A percentile compares a stretch with the other conserved stretches of the same genome.
phyloP scores from a whole-genome alignment of 2,888 invertebrate genomes.

The Leucoma salicis region DNA sequence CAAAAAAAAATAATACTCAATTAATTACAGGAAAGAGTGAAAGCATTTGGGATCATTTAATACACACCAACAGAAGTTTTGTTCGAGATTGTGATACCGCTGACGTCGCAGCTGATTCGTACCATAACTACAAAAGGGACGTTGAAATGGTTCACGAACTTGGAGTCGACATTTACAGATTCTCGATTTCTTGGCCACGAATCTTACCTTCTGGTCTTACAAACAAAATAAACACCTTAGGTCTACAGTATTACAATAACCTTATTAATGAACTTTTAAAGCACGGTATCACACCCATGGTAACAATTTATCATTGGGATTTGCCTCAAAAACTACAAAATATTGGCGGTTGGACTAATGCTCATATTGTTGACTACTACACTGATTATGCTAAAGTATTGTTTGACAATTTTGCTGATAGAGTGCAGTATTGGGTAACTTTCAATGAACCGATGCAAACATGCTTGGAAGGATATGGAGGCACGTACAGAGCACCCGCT shows the following conservation, averaged over 20 bases:
- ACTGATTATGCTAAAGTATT: conserved; percentile 84
- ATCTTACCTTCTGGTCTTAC: conserved; percentile 87
- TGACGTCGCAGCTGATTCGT: conserved; percentile 87
- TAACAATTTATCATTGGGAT: conserved; percentile 88
- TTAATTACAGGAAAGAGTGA: conserved; percentile 82
- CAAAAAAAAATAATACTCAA: background rate
- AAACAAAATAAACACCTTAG: conserved; percentile 85
- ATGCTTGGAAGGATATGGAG: conserved; percentile 80
- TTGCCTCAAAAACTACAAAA: conserved; percentile 85
- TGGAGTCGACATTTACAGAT: conserved; percentile 86
- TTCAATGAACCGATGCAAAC: conserved; percentile 88
- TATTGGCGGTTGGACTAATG: conserved; percentile 86
- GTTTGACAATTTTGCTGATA: conserved; percentile 83
- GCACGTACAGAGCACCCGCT: conserved; percentile 82
- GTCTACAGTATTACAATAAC: conserved; percentile 89
- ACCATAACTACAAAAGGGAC: conserved; percentile 84
- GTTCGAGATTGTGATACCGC: conserved; percentile 82
- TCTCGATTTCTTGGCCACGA: conserved; percentile 89
- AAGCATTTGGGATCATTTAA: conserved; percentile 83
- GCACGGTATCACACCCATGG: conserved; percentile 86
- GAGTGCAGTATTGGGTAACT: conserved; percentile 88
- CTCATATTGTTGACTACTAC: conserved; percentile 84
- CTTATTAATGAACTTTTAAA: conserved; percentile 86
- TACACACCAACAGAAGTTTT: conserved; percentile 74
- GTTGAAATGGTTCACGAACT: conserved; percentile 83